Evolutionary conservation across 2,113 vertebrate species (phyloP).

Genomic region (Noturus placidus): DNA sequence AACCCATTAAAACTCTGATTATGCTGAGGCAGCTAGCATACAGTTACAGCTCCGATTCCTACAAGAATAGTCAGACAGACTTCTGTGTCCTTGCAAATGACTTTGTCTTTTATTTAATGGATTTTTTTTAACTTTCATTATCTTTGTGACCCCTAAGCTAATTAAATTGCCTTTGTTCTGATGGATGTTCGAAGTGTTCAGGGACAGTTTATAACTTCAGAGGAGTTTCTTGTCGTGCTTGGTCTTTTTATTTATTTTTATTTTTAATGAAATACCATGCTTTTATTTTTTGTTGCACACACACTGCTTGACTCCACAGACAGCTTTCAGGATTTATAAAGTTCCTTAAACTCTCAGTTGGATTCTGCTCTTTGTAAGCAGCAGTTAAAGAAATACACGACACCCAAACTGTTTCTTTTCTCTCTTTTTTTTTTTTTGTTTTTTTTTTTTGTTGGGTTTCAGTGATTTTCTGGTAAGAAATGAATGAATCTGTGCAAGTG

Average conservation of each 20-base stretch:
- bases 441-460: neutral
- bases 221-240: neutral
- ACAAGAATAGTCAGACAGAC: conserved; percentile 14
- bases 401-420: neutral
- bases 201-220: neutral
- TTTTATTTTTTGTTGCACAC: no score
- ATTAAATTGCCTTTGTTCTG: conserved; percentile 11
- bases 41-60: conserved; percentile 12
- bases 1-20: conserved; percentile 38
- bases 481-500: neutral
- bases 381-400: neutral
- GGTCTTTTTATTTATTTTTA: neutral
- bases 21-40: conserved; percentile 9
- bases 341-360: neutral
- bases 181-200: neutral
- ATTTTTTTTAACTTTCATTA: conserved; percentile 27
- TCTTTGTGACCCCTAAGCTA: conserved; percentile 35
- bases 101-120: conserved; percentile 32
- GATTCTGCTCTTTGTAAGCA: neutral
- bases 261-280: neutral
- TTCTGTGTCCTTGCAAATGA: conserved; percentile 38
- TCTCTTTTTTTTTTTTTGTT: neutral
- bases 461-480: neutral
- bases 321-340: neutral
- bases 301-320: neutral